Evolutionary conservation across 2,113 vertebrate genomes (phyloP), one percentile per base, ranked within the genome.

Genomic region (Halcyon senegalensis): DNA sequence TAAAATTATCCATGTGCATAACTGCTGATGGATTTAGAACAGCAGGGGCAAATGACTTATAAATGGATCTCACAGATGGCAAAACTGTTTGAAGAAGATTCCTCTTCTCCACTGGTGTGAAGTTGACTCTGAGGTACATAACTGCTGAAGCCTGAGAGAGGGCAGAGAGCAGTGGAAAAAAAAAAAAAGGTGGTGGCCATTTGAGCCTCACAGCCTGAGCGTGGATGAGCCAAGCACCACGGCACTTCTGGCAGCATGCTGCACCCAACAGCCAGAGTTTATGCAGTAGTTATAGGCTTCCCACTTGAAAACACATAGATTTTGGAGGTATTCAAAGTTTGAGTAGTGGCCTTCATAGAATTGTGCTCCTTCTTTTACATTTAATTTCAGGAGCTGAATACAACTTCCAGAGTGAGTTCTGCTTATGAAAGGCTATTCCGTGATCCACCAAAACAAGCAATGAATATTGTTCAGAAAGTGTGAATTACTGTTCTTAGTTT

Each of bases 61-160:
- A 95, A 96, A 93, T 78, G 76, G 44, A 77, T 76, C 91, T 90
- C 84, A 91, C 93, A 96, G 91, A 95, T 85, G 87, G 91, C 50
- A 94, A 85, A 94, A 90, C 58, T 66, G 35, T 83, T 91, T 0
- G 0, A 76, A 85, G 89, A 87, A 87, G 70, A 68, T 80, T 76
- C 62, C 37, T 81, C 41, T 92, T 59, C 82, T 76, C 67, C 55
- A 46, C 44, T 69, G 91, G 25, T 91, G 87, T 77, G 94, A 93
- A 86, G 78, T 13, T 88, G 63, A 77, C 78, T 96, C 94, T 68
- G 44, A 93, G 35, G 62, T 62, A 66, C n/a, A 2, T 30, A 87
- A 82, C 35, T 70, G 37, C 41, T 59, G 48, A 82, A 72, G 41
- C 9, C 33, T 69, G 77, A 87, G 53, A 76, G 55, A 89, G 21